These are phyloP conservation scores for Tortrix viridana DNA, from an alignment of 2,888 invertebrate species.

Conservation along the genomic window DNA sequence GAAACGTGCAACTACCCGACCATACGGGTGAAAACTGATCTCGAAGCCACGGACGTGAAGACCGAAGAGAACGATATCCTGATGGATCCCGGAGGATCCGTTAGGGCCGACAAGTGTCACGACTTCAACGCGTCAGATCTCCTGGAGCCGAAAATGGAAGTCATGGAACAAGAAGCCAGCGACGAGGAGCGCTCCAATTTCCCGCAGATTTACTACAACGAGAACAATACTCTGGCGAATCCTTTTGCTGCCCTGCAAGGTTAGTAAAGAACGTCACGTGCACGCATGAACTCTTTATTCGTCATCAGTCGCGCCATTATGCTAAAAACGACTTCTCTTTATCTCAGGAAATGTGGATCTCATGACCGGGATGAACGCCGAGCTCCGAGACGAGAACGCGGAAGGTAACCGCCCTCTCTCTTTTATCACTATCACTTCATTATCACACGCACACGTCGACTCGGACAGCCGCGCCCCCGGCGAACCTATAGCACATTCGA, in stretches of 20 bases:
- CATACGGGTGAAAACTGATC: constrained; percentile 82
- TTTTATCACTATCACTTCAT: constrained; percentile 68
- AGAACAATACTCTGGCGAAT: constrained; percentile 76
- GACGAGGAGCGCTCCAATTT: constrained; percentile 86
- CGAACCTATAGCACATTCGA: constrained; percentile 62
- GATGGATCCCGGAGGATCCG: constrained; percentile 76
- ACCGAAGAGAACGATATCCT: constrained; percentile 78
- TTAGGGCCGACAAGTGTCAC: constrained; percentile 71
- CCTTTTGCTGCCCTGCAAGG: constrained; percentile 80
- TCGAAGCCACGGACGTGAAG: constrained; percentile 80
- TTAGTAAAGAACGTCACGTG: constrained; percentile 42
- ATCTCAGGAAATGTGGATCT: constrained; percentile 77
- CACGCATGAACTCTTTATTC: neutral
- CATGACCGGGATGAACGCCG: constrained; percentile 73
- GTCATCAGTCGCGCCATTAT: neutral
- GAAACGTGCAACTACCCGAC: constrained; percentile 78
- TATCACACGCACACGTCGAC: constrained; percentile 80
- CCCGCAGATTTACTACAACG: constrained; percentile 73
- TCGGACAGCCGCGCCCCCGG: constrained; percentile 84
- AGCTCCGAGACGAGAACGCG: constrained; percentile 75
- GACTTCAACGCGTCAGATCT: constrained; percentile 78
- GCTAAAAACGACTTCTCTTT: constrained; percentile 21
- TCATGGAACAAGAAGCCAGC: constrained; percentile 87
- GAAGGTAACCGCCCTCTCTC: constrained; percentile 70
- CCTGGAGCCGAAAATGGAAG: constrained; percentile 88